Conservation (phyloP, 2,113 vertebrate genomes). For the Apistogramma diplotaenia region DNA sequence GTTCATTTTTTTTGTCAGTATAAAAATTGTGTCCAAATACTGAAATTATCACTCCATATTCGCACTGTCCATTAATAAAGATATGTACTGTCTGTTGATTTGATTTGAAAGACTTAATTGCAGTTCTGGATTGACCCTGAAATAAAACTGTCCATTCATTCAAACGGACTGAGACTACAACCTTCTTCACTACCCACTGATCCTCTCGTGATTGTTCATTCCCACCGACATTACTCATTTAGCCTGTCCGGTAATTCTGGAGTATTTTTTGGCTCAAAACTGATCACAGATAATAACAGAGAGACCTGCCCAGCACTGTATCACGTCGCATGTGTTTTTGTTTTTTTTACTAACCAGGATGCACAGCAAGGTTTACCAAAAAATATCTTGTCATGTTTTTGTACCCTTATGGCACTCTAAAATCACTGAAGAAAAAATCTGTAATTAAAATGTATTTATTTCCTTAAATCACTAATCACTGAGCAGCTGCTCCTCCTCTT, state of each 20-base stretch:
- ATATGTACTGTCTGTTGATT: background rate
- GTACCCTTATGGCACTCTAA: too few relatives aligned
- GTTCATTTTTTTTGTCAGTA: background rate
- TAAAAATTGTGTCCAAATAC: background rate
- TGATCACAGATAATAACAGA: background rate
- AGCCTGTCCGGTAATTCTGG: background rate
- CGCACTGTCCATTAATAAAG: background rate
- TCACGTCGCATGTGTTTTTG: background rate
- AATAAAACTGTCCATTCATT: slow-evolving; percentile 12
- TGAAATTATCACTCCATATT: background rate
- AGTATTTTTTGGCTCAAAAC: slow-evolving; percentile 25
- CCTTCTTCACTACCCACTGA: background rate
- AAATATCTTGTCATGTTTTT: too few relatives aligned
- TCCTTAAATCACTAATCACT: too few relatives aligned
- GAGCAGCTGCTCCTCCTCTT: too few relatives aligned
- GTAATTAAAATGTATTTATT: too few relatives aligned
- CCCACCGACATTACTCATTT: background rate
- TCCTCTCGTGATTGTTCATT: background rate
- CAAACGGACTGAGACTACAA: background rate
- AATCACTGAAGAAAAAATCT: too few relatives aligned
- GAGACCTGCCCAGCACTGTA: background rate
- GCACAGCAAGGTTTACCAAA: background rate
- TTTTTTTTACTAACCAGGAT: background rate
- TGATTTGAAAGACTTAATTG: background rate
- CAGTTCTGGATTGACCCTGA: background rate